Evolutionary conservation across 2,113 vertebrate genomes (phyloP).

Genomic region (Antigone vipio): DNA sequence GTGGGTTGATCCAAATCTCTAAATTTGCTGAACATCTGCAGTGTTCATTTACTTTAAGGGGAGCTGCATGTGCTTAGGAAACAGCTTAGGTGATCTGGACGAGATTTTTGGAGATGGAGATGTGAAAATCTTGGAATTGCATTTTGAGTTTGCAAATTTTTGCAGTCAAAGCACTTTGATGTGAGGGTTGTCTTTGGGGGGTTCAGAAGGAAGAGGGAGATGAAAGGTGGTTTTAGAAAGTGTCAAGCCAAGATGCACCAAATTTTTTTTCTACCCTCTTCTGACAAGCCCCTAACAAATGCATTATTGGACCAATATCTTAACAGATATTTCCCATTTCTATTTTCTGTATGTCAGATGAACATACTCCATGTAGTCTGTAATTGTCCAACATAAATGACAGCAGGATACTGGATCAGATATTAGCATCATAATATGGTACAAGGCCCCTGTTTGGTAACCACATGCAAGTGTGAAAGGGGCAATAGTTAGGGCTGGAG

Average conservation of each 20-base stretch:
- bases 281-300: not conserved
- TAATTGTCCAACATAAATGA: not conserved
- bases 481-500: not conserved
- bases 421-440: not conserved
- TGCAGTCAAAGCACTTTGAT: not conserved
- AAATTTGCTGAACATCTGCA: not conserved
- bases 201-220: not conserved
- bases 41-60: not conserved
- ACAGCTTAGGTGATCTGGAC: not conserved
- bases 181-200: not conserved
- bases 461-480: not conserved
- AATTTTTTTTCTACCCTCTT: not conserved
- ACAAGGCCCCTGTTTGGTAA: conserved; percentile 27
- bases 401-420: not conserved
- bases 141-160: not conserved
- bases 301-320: not conserved
- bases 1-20: not conserved
- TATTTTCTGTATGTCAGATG: not conserved
- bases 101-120: not conserved
- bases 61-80: not conserved
- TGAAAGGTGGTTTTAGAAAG: not conserved
- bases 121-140: not conserved
- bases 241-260: not conserved
- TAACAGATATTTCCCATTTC: not conserved
- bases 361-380: not conserved